Evolutionary conservation across 92 coral and sea anemone genomes (phyloP).

Genomic region (Heteractis magnifica): DNA sequence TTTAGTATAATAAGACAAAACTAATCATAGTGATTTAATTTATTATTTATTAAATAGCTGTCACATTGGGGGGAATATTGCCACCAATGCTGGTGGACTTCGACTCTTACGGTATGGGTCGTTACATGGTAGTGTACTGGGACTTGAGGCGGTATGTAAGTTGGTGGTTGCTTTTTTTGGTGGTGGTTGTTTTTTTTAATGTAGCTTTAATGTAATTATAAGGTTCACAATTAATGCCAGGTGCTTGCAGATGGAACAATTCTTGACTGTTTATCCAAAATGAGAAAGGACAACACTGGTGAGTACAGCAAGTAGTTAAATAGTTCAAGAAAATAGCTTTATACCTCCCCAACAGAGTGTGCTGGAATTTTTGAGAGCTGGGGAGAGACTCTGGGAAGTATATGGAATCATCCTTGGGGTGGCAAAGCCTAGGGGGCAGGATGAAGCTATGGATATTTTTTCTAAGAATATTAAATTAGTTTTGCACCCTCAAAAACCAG

Average conservation of each 20-base stretch:
- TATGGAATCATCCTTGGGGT: too few relatives aligned
- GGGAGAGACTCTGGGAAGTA: too few relatives aligned
- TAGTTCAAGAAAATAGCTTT: too few relatives aligned
- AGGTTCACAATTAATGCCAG: conserved; percentile 17
- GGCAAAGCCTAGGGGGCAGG: too few relatives aligned
- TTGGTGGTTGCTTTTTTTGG: too few relatives aligned
- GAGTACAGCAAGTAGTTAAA: neutral
- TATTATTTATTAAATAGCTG: conserved; percentile 52
- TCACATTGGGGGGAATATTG: conserved; percentile 93
- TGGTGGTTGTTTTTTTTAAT: too few relatives aligned
- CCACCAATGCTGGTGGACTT: conserved; percentile 97
- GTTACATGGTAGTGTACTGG: conserved; percentile 91
- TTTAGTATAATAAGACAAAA: neutral
- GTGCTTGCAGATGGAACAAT: conserved; percentile 91
- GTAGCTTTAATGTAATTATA: too few relatives aligned
- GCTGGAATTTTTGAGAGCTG: too few relatives aligned
- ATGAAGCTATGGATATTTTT: too few relatives aligned
- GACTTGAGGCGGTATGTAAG: conserved; percentile 80
- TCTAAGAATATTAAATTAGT: too few relatives aligned
- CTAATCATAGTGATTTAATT: neutral
- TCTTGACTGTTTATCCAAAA: conserved; percentile 80
- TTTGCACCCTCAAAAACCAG: too few relatives aligned
- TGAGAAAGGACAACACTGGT: conserved; percentile 94
- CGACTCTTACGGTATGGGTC: conserved; percentile 92
- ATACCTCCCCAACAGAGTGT: too few relatives aligned